Percentiles rank a stretch among this genome's conserved stretches.
Conservation (phyloP, 2,113 vertebrate genomes). For the Antechinus flavipes region DNA sequence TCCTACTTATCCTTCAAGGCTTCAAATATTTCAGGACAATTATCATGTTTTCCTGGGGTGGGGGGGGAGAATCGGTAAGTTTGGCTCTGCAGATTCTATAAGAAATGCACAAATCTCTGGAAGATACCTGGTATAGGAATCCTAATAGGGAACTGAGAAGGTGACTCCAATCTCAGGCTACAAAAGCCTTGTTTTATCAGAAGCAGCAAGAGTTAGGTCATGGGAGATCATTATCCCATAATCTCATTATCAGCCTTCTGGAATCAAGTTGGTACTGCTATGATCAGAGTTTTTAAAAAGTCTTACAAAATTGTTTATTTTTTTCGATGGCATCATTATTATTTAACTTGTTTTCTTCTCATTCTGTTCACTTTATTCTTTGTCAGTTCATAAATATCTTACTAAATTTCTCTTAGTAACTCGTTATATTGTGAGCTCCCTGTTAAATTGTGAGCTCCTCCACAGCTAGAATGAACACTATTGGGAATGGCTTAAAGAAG, state of each 20-base stretch:
- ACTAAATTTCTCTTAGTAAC: neutral
- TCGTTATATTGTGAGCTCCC: neutral
- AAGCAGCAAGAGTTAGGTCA: neutral
- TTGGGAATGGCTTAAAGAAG: neutral
- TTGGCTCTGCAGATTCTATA: too few relatives aligned
- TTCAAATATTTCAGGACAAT: too few relatives aligned
- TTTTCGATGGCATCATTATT: neutral
- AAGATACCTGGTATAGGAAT: too few relatives aligned
- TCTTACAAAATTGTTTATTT: neutral
- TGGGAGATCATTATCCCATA: neutral
- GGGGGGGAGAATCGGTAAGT: too few relatives aligned
- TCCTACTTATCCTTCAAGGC: neutral
- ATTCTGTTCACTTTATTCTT: neutral
- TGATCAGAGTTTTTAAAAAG: neutral
- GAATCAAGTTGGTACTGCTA: neutral
- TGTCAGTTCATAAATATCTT: neutral
- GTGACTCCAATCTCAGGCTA: neutral
- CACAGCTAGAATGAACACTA: neutral
- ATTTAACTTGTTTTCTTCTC: neutral
- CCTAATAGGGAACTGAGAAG: neutral
- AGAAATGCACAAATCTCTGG: too few relatives aligned
- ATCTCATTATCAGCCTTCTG: neutral
- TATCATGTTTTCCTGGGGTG: too few relatives aligned
- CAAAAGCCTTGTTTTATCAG: neutral
- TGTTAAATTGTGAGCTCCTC: neutral